Conservation (phyloP, 2,797 vertebrate species). For the Protosalanx chinensis region DNA sequence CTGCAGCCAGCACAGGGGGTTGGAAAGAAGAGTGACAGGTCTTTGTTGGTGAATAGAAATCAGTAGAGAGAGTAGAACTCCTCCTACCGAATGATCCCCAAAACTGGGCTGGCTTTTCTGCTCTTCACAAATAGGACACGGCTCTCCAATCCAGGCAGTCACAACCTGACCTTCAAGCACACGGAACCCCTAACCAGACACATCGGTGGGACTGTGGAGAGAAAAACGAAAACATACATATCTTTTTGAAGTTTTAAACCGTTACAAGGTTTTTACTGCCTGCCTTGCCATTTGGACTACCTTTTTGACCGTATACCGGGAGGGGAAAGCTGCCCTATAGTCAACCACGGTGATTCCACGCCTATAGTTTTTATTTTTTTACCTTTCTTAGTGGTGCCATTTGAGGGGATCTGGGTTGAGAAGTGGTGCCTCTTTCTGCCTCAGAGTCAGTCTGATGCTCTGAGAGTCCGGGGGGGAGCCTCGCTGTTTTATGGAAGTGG, state of each 20-base stretch:
- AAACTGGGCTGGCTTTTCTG: constrained; percentile 93
- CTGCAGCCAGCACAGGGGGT: constrained; percentile 77
- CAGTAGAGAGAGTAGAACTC: constrained; percentile 83
- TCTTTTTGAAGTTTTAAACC: constrained; percentile 54
- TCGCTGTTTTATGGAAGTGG: constrained; percentile 99
- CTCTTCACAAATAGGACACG: constrained; percentile 95
- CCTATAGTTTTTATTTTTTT: constrained; percentile 45
- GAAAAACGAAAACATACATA: constrained; percentile 54
- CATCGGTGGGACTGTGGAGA: constrained; percentile 69
- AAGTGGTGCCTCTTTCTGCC: constrained; percentile 59
- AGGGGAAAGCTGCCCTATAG: constrained; percentile 52
- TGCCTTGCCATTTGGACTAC: constrained; percentile 77
- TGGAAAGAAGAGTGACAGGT: constrained; percentile 90
- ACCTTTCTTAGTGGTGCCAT: constrained; percentile 42
- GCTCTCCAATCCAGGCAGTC: constrained; percentile 87
- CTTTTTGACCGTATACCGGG: constrained; percentile 52
- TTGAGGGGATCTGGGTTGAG: constrained; percentile 49
- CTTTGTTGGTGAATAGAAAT: constrained; percentile 98
- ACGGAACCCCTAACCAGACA: constrained; percentile 81
- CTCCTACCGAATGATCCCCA: constrained; percentile 98
- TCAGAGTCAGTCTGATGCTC: constrained; percentile 80
- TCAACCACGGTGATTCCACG: constrained; percentile 39
- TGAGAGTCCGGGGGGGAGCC: constrained; percentile 76
- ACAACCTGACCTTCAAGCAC: constrained; percentile 89
- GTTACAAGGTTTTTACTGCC: constrained; percentile 47